Evolutionary conservation across 2,888 invertebrate genomes (phyloP).

Genomic region (Didymodactylos carnosus): DNA sequence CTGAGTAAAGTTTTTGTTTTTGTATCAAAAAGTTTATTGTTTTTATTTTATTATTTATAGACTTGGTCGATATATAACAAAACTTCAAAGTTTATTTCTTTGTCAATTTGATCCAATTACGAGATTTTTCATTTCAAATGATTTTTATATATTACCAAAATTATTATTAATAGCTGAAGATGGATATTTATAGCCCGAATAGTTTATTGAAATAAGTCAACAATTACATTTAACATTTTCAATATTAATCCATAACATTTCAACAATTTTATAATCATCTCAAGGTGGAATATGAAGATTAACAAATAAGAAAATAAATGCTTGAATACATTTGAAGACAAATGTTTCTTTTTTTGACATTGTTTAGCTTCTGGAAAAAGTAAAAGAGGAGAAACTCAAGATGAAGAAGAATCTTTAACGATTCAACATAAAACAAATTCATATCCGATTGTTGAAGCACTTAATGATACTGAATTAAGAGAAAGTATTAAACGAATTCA

Average conservation of each 20-base stretch:
- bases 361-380: background rate
- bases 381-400: background rate
- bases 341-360: too few relatives aligned
- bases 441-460: background rate
- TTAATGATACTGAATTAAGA: conserved; percentile 23
- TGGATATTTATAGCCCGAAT: conserved; percentile 37
- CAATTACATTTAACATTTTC: conserved; percentile 16
- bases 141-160: conserved; percentile 45
- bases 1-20: background rate
- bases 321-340: background rate
- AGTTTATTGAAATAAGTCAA: conserved; percentile 20
- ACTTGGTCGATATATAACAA: background rate
- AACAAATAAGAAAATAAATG: background rate
- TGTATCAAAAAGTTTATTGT: too few relatives aligned
- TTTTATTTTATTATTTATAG: too few relatives aligned
- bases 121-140: conserved; percentile 37
- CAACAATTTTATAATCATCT: background rate
- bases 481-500: conserved; percentile 16
- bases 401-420: conserved; percentile 22
- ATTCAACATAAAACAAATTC: background rate
- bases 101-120: background rate
- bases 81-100: background rate
- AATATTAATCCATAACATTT: background rate
- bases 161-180: conserved; percentile 39
- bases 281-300: background rate